Conservation (phyloP, 2,113 vertebrate species). For the Pleuronectes platessa region DNA sequence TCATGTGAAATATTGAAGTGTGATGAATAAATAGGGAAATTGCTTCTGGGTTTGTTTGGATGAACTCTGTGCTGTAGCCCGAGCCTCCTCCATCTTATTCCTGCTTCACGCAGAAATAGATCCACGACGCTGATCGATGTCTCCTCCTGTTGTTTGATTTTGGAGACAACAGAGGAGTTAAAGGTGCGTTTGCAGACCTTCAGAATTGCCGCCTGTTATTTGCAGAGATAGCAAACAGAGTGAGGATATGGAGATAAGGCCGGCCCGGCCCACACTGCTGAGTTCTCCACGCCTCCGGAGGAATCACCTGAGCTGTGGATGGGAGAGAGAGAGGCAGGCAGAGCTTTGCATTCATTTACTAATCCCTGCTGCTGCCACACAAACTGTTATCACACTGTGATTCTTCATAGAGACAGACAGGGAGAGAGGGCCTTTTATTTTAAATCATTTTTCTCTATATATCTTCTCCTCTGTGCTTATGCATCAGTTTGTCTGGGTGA, state of each 20-base stretch:
- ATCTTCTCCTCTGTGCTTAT: not conserved
- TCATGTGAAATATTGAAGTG: conserved; percentile 3
- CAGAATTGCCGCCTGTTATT: not conserved
- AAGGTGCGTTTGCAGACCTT: not conserved
- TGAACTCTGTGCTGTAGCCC: not conserved
- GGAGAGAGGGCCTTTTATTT: not conserved
- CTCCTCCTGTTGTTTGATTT: no score
- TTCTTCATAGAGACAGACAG: not conserved
- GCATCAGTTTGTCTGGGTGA: not conserved
- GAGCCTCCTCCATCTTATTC: not conserved
- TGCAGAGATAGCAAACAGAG: conserved; percentile 1
- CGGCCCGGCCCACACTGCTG: no score
- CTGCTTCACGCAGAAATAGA: not conserved
- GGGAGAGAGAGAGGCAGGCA: conserved; percentile 1
- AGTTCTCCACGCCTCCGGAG: not conserved
- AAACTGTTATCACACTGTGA: conserved; percentile 24
- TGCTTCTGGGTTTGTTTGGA: not conserved
- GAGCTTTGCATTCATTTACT: conserved; percentile 64
- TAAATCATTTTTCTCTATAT: no score
- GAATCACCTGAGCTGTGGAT: conserved; percentile 44
- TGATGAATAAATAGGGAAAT: not conserved
- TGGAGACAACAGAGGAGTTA: not conserved
- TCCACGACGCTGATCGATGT: not conserved
- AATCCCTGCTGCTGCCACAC: conserved; percentile 58
- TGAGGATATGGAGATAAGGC: no score